Conservation (phyloP, 1,140 invertebrate genomes). For the Cherax quadricarinatus region DNA sequence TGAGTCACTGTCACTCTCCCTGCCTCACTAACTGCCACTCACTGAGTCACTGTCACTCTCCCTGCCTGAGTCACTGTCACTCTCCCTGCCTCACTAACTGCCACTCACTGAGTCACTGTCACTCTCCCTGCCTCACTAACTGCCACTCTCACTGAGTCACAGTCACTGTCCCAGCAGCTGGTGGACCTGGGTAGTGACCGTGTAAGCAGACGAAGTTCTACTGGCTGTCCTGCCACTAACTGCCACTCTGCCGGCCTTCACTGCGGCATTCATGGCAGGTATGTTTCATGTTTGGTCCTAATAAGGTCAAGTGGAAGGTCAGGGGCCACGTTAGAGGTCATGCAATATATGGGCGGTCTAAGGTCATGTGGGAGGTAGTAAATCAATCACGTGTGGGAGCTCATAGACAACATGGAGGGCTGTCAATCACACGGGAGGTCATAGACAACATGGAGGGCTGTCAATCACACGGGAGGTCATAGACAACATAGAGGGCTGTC, state of each 20-base stretch:
- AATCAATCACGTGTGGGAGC: neutral
- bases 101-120: no score
- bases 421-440: neutral
- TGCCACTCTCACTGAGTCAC: neutral
- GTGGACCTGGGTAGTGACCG: constrained; percentile 1
- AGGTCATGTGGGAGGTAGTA: neutral
- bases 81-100: no score
- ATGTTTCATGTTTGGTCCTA: neutral
- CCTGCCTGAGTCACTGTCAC: neutral
- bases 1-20: no score
- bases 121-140: neutral
- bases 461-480: no score
- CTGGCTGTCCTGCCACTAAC: constrained; percentile 22
- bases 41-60: neutral
- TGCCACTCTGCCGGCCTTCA: neutral
- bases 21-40: neutral
- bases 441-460: no score
- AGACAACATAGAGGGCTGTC: no score
- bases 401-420: neutral
- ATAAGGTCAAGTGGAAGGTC: neutral
- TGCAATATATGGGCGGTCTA: neutral
- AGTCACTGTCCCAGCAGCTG: neutral
- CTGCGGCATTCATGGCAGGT: constrained; percentile 44
- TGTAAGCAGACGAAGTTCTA: neutral
- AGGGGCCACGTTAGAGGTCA: neutral